Evolutionary conservation across 2,888 invertebrate genomes (phyloP).

Genomic region (Amorpha juglandis): DNA sequence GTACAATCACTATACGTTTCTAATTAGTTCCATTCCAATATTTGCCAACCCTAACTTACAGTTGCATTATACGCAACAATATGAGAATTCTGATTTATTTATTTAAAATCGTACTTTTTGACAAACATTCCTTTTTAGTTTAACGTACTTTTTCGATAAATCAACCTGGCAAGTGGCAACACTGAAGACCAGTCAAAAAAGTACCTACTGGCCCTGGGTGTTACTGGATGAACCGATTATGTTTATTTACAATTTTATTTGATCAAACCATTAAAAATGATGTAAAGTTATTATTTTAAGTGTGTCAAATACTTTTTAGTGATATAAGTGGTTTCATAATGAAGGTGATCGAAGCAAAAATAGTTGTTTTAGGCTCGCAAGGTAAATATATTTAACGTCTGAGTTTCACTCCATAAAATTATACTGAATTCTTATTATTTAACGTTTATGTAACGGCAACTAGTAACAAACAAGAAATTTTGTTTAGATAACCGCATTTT

Average conservation of each 20-base stretch:
- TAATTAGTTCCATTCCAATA: too few species aligned
- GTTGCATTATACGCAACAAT: too few species aligned
- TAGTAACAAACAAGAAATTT: background rate
- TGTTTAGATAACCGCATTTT: slow-evolving; percentile 3
- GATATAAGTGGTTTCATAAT: slow-evolving; percentile 67
- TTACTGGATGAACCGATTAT: background rate
- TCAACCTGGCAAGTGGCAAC: too few species aligned
- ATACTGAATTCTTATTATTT: background rate
- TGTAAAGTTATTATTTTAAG: slow-evolving; percentile 39
- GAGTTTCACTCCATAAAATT: background rate
- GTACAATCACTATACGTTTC: too few species aligned
- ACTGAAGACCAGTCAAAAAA: too few species aligned
- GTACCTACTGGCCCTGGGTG: too few species aligned
- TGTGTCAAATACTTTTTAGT: slow-evolving; percentile 32
- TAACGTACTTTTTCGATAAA: too few species aligned
- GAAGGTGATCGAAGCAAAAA: slow-evolving; percentile 92
- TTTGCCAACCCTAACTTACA: too few species aligned
- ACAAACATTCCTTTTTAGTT: too few species aligned
- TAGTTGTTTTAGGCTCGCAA: slow-evolving; percentile 92
- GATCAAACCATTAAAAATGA: slow-evolving; percentile 31
- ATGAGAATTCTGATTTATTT: too few species aligned
- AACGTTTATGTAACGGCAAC: background rate
- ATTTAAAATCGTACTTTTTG: too few species aligned
- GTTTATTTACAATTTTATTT: slow-evolving; percentile 19
- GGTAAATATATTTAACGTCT: slow-evolving; percentile 78